These are phyloP conservation scores for Orbicella faveolata DNA, from an alignment of 64 coral and sea anemone species.

Conservation along the genomic window DNA sequence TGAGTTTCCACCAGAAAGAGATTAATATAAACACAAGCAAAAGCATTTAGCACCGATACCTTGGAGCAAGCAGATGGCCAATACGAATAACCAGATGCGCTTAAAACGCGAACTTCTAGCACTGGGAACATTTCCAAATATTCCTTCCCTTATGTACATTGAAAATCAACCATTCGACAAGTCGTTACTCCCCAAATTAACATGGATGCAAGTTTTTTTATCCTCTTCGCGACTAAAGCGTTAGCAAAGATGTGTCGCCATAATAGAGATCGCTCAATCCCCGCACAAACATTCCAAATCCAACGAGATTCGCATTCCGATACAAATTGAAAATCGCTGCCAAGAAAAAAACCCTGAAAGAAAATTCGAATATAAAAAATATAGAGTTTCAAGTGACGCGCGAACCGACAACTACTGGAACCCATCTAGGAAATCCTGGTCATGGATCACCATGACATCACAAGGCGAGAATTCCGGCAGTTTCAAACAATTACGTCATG, in stretches of 20 bases:
- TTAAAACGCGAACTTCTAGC: conserved; percentile 14
- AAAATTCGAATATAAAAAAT: not conserved
- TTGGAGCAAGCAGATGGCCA: conserved; percentile 26
- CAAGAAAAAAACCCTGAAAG: not conserved
- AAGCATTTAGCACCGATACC: conserved; percentile 14
- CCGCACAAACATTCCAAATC: not conserved
- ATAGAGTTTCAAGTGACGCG: not conserved
- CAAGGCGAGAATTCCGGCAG: conserved; percentile 33
- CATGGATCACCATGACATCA: conserved; percentile 26
- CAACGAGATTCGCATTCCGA: not conserved
- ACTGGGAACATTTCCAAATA: not conserved
- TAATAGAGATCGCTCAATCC: not conserved
- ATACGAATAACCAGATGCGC: conserved; percentile 7
- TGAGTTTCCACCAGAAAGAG: conserved; percentile 22
- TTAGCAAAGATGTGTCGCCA: not conserved
- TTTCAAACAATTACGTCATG: conserved; percentile 52
- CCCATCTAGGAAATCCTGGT: conserved; percentile 7
- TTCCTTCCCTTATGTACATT: conserved; percentile 27
- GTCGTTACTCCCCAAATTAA: not conserved
- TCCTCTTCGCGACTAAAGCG: not conserved
- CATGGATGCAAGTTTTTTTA: conserved; percentile 12
- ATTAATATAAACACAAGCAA: conserved; percentile 45
- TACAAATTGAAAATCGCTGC: conserved; percentile 11
- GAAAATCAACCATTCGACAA: conserved; percentile 34
- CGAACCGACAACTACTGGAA: conserved; percentile 9